A percentile compares a stretch with the other conserved stretches of the same genome.
phyloP scores from a whole-genome alignment of 2,113 vertebrate species.

The Alethe diademata region DNA sequence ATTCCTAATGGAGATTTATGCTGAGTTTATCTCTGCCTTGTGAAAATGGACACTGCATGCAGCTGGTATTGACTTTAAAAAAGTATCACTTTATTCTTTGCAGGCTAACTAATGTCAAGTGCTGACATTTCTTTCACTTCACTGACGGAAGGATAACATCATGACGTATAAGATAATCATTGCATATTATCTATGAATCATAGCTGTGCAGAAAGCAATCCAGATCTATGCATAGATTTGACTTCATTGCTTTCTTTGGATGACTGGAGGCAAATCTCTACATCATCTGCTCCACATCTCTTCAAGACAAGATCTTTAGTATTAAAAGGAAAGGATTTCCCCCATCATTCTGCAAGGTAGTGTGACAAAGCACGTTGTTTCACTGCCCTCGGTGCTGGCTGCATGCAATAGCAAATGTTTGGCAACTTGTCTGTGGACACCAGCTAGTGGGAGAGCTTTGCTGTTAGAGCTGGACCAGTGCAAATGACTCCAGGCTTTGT shows the following conservation, averaged over 20 bases:
- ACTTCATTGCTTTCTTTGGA: neutral
- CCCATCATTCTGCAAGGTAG: neutral
- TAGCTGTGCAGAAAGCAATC: neutral
- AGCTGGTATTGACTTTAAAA: neutral
- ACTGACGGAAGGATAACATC: neutral
- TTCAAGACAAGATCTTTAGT: neutral
- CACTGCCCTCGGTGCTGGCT: neutral
- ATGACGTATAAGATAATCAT: neutral
- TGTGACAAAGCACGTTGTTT: neutral
- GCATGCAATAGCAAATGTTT: neutral
- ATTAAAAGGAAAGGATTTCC: neutral
- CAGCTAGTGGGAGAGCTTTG: neutral
- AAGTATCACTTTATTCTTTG: neutral
- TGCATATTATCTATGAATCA: neutral
- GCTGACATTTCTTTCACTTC: neutral
- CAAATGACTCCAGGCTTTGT: neutral
- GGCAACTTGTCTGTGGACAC: neutral
- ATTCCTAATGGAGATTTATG: constrained; percentile 11
- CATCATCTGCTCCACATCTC: neutral
- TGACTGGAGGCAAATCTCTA: neutral
- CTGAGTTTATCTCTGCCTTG: neutral
- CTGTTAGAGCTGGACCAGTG: neutral
- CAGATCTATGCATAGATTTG: neutral
- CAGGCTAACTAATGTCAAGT: neutral
- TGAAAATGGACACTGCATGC: neutral